Percentiles rank a stretch among this genome's conserved stretches.
Conservation (phyloP, 1,140 invertebrate genomes). For the Rhagoletis pomonella region DNA sequence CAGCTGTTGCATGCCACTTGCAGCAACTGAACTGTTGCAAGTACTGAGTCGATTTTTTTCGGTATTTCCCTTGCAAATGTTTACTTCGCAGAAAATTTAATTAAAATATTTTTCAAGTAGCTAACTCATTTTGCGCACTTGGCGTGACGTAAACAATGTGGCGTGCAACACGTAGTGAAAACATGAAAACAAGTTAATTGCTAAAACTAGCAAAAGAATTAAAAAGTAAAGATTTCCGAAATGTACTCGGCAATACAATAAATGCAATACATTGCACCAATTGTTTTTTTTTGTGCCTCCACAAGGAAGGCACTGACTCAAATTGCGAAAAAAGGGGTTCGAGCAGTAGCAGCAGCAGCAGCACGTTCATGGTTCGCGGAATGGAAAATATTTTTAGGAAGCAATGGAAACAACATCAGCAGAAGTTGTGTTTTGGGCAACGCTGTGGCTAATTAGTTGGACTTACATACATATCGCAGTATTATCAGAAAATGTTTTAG, state of each 20-base stretch:
- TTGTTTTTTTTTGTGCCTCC: too few species aligned
- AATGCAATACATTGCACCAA: background rate
- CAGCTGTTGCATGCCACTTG: background rate
- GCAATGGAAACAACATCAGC: too few species aligned
- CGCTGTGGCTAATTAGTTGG: background rate
- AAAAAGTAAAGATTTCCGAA: background rate
- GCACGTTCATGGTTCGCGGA: constrained; percentile 6
- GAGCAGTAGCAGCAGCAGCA: background rate
- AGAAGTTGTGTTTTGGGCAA: background rate
- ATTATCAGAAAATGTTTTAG: too few species aligned
- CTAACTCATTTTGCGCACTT: constrained; percentile 15
- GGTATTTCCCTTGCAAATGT: background rate
- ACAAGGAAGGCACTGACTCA: background rate
- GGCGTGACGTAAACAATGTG: constrained; percentile 21
- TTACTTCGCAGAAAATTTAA: background rate
- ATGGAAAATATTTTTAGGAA: constrained; percentile 18
- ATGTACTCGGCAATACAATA: background rate
- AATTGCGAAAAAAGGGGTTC: too few species aligned
- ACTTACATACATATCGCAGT: background rate
- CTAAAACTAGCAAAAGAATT: constrained; percentile 17
- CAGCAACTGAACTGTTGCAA: too few species aligned
- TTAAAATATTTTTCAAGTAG: constrained; percentile 35
- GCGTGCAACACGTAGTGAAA: constrained; percentile 27
- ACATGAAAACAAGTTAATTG: constrained; percentile 23
- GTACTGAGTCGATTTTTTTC: too few species aligned